A percentile compares a stretch with the other conserved stretches of the same genome.
Evolutionary conservation across 2,888 invertebrate species (phyloP).

Genomic region (Encarsia formosa): DNA sequence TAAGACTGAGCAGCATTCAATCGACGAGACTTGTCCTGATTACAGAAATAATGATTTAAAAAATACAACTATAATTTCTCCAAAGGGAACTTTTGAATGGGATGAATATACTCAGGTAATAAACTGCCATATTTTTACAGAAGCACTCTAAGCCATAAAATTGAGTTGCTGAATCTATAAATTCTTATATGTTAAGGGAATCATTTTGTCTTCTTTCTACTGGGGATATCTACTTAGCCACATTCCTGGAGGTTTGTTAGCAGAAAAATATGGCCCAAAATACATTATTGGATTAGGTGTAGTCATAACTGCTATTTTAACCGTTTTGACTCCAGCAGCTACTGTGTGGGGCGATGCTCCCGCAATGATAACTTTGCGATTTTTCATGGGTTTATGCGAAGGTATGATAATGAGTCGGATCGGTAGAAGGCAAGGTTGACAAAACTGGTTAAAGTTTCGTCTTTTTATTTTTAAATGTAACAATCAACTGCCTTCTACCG

Average conservation of each 20-base stretch:
- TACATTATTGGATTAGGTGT: slow-evolving; percentile 74
- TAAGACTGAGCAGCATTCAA: background rate
- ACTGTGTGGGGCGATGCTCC: slow-evolving; percentile 62
- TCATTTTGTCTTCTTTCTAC: slow-evolving; percentile 74
- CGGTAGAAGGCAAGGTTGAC: too few relatives aligned
- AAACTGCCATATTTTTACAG: too few relatives aligned
- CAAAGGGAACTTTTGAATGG: slow-evolving; percentile 24
- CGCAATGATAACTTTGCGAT: slow-evolving; percentile 64
- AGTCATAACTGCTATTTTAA: slow-evolving; percentile 72
- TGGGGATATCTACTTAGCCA: slow-evolving; percentile 77
- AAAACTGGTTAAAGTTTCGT: too few relatives aligned
- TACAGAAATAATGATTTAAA: background rate
- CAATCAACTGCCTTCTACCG: too few relatives aligned
- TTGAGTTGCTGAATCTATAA: too few relatives aligned
- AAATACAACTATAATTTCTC: background rate
- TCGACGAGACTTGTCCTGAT: slow-evolving; percentile 19
- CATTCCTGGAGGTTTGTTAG: slow-evolving; percentile 72
- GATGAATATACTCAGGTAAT: slow-evolving; percentile 30
- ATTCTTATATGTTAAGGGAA: too few relatives aligned
- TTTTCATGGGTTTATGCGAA: slow-evolving; percentile 76
- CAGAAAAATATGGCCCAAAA: slow-evolving; percentile 76
- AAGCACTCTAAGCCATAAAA: too few relatives aligned
- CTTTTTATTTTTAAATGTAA: too few relatives aligned
- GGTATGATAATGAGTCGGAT: too few relatives aligned
- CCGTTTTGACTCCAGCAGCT: slow-evolving; percentile 69